Evolutionary conservation across 2,888 invertebrate species (phyloP).

Genomic region (Cepaea hortensis): DNA sequence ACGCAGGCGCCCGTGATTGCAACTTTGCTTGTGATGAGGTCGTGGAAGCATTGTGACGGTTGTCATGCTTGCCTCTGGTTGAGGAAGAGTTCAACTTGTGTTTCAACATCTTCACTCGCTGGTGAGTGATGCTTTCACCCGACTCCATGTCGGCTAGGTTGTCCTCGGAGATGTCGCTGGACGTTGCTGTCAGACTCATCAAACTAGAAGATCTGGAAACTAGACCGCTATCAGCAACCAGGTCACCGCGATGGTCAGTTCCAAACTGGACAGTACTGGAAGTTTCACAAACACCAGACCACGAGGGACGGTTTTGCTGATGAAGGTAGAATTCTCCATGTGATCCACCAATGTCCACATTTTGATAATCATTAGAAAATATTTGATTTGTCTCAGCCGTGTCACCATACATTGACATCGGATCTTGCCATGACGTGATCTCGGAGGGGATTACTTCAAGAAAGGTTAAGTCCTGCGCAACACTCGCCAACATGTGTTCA

Average conservation of each 20-base stretch:
- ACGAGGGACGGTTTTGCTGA: not conserved
- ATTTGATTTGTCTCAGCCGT: not conserved
- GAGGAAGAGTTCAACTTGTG: not conserved
- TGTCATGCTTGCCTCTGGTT: not conserved
- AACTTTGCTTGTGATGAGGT: not conserved
- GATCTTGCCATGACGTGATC: not conserved
- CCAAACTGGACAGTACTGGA: not conserved
- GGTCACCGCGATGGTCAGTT: not conserved
- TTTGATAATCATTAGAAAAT: not conserved
- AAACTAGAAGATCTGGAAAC: conserved; percentile 26
- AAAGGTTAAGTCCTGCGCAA: not conserved
- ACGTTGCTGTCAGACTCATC: not conserved
- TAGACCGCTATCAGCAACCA: not conserved
- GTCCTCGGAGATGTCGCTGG: not conserved
- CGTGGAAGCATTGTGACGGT: not conserved
- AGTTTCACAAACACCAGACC: too few species aligned
- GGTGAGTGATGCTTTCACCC: not conserved
- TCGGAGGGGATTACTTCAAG: not conserved
- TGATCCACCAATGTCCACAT: not conserved
- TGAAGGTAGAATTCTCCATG: too few species aligned
- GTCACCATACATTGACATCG: not conserved
- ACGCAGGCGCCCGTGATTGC: too few species aligned
- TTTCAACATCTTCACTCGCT: not conserved
- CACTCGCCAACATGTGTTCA: not conserved
- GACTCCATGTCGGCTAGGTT: conserved; percentile 25